Evolutionary conservation across 2,888 invertebrate genomes (phyloP), one percentile per base, ranked within the genome.

Genomic region (Trichogramma dendrolimi): DNA sequence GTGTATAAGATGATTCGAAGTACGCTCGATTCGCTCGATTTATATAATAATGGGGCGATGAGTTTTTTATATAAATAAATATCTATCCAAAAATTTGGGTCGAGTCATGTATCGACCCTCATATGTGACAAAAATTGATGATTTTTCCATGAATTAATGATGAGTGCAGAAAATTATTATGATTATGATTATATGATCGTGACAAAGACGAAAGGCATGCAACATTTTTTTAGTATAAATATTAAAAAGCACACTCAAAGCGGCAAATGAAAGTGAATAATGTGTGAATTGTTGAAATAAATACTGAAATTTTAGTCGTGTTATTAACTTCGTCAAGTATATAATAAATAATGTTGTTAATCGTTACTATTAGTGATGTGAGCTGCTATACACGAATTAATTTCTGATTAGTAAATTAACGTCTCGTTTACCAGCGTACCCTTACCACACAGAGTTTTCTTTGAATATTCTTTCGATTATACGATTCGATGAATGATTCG

Each of bases 191-290:
- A 63, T 63, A 48, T 48, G 5, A 48, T 58, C 57, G 62, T 58
- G n/a, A 27, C 51, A 46, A 46, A 3, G 2, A 8, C n/a, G n/a
- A 46, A 10, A 10, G n/a, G n/a, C n/a, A 46, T 46, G n/a, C 10
- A 2, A n/a, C 8, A 46, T 10, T 46, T 10, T 46, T 46, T 10
- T 46, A 46, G n/a, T 46, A n/a, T 10, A 2, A 50, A 11, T 50
- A 50, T 10, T 14, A 11, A 27, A 8, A 67, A 75, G 77, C 78
- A 77, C 78, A 78, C 73, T 71, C 71, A 78, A 79, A 79, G 79
- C 78, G 68, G 79, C 78, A 79, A 79, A 79, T 78, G 72, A 79
- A 73, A 78, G 71, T 75, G 73, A 77, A 75, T 71, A 73, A 73
- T 73, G 73, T 71, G 73, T 75, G 72, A 66, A 75, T 73, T 73